Evolutionary conservation across 2,888 invertebrate genomes (phyloP).

Genomic region (Byasa hedistus): DNA sequence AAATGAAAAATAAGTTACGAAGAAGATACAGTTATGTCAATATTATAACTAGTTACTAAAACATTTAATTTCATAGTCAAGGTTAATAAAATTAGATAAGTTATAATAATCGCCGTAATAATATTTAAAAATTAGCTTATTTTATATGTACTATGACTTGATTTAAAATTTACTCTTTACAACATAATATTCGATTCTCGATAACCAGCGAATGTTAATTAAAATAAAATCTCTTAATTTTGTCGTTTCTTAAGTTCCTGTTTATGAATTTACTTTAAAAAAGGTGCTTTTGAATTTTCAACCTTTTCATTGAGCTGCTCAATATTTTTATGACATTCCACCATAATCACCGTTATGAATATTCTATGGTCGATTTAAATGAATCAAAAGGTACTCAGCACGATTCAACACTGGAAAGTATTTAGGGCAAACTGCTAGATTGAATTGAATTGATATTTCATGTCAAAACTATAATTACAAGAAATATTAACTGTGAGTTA

Average conservation of each 20-base stretch:
- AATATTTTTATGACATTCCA: background rate
- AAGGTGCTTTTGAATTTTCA: background rate
- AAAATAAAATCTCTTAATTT: background rate
- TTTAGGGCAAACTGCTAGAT: slow-evolving; percentile 17
- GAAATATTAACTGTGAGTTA: background rate
- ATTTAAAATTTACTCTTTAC: too few relatives aligned
- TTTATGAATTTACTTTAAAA: background rate
- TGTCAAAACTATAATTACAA: slow-evolving; percentile 7
- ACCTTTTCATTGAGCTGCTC: background rate
- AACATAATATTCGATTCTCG: too few relatives aligned
- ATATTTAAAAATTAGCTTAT: too few relatives aligned
- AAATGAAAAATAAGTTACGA: too few relatives aligned
- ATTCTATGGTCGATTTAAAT: slow-evolving; percentile 7
- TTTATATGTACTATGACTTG: too few relatives aligned
- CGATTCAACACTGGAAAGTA: slow-evolving; percentile 11
- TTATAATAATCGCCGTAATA: too few relatives aligned
- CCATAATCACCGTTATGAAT: slow-evolving; percentile 8
- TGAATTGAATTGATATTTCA: slow-evolving; percentile 16
- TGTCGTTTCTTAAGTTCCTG: background rate
- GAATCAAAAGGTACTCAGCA: background rate
- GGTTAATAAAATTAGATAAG: too few relatives aligned
- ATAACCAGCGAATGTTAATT: background rate
- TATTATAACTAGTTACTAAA: too few relatives aligned
- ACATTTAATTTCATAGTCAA: too few relatives aligned
- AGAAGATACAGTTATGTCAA: too few relatives aligned